Conservation (phyloP, 1,140 invertebrate species). For the Drosophila rhopaloa region DNA sequence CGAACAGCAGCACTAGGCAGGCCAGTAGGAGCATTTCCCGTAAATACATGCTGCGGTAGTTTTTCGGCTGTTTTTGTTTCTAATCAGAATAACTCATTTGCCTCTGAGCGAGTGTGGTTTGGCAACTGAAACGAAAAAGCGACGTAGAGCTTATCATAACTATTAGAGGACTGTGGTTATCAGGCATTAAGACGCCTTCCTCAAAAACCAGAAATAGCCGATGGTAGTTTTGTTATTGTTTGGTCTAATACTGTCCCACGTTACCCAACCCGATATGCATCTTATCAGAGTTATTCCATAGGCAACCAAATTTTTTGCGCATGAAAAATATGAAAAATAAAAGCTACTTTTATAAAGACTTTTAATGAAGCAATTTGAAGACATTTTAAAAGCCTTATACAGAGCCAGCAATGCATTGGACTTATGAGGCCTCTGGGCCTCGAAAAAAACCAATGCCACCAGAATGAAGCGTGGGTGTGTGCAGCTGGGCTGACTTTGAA, state of each 20-base stretch:
- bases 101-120: conserved; percentile 12
- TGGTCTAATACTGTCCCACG: conserved; percentile 1
- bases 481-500: conserved; percentile 61
- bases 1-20: conserved; percentile 58
- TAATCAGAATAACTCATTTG: conserved; percentile 20
- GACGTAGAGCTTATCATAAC: conserved; percentile 9
- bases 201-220: not conserved
- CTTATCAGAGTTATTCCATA: not conserved
- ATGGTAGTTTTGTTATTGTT: conserved; percentile 1
- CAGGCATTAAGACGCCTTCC: conserved; percentile 35
- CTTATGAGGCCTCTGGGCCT: conserved; percentile 9
- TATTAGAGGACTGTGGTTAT: conserved; percentile 13
- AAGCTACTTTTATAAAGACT: too few relatives aligned
- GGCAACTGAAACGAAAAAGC: conserved; percentile 46
- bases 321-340: too few relatives aligned
- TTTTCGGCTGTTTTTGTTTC: not conserved
- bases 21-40: conserved; percentile 59
- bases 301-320: not conserved
- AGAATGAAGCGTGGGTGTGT: conserved; percentile 55
- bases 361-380: too few relatives aligned
- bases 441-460: conserved; percentile 27
- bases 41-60: conserved; percentile 46
- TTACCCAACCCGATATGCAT: conserved; percentile 8
- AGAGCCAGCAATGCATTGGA: conserved; percentile 36
- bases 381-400: not conserved